Percentiles rank a stretch among this genome's conserved stretches.
phyloP scores from a whole-genome alignment of 1,140 invertebrate species.

The Aricia agestis region DNA sequence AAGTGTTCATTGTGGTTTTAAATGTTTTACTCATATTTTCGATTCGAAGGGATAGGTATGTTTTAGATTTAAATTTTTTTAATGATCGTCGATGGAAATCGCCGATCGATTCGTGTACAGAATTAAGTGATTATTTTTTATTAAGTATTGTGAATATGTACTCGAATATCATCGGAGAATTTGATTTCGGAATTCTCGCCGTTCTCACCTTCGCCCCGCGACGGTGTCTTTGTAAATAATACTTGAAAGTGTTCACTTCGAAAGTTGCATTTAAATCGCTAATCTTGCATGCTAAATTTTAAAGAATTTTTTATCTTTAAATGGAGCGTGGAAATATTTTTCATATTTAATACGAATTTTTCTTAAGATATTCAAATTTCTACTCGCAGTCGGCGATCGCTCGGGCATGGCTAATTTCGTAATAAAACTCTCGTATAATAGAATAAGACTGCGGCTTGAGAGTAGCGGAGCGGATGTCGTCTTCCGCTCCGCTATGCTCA shows the following conservation, averaged over 20 bases:
- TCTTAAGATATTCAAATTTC: conserved; percentile 30
- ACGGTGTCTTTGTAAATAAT: conserved; percentile 60
- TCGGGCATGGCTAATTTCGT: conserved; percentile 55
- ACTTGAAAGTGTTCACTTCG: conserved; percentile 69
- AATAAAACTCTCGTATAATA: conserved; percentile 21
- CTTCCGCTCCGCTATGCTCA: not conserved
- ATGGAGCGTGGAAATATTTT: conserved; percentile 27
- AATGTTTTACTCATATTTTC: conserved; percentile 64
- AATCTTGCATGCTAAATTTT: conserved; percentile 61
- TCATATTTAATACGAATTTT: conserved; percentile 13
- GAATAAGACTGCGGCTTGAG: conserved; percentile 8
- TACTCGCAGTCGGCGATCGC: conserved; percentile 53
- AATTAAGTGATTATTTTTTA: conserved; percentile 53
- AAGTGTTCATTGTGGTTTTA: conserved; percentile 66
- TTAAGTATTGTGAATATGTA: conserved; percentile 70
- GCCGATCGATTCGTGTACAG: conserved; percentile 55
- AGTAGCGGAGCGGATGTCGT: conserved; percentile 3
- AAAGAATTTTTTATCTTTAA: conserved; percentile 29
- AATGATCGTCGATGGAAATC: conserved; percentile 34
- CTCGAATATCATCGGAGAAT: conserved; percentile 69
- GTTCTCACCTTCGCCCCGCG: conserved; percentile 44
- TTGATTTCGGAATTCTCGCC: conserved; percentile 51
- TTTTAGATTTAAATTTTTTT: conserved; percentile 49
- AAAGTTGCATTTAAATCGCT: conserved; percentile 71
- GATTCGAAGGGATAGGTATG: conserved; percentile 54